phyloP scores from a whole-genome alignment of 2,888 invertebrate genomes.

The Patella pellucida region DNA sequence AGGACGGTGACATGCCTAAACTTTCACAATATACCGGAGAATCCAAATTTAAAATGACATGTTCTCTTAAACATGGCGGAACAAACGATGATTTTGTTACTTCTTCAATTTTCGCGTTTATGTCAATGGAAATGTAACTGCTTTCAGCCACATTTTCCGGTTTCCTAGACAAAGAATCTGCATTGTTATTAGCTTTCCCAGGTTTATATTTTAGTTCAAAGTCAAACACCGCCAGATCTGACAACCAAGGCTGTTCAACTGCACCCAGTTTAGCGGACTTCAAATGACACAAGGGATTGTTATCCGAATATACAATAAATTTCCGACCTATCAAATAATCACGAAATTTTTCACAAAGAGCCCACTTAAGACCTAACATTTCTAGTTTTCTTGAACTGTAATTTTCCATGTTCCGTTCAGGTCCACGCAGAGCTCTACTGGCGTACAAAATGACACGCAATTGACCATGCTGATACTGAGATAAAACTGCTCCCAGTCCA shows the following conservation, averaged over 20 bases:
- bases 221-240: constrained; percentile 25
- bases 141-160: background rate
- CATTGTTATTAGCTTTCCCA: constrained; percentile 18
- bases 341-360: constrained; percentile 28
- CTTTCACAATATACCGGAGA: no score
- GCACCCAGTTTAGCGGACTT: constrained; percentile 22
- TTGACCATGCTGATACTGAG: constrained; percentile 17
- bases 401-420: no score
- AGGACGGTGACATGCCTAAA: no score
- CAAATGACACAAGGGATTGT: constrained; percentile 24
- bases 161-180: constrained; percentile 22
- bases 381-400: no score
- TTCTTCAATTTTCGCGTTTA: background rate
- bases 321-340: constrained; percentile 24
- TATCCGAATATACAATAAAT: constrained; percentile 24
- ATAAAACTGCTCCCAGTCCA: constrained; percentile 24
- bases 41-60: no score
- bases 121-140: background rate
- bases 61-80: no score
- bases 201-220: constrained; percentile 20
- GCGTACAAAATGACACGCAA: constrained; percentile 19
- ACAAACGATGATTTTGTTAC: background rate
- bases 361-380: no score
- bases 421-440: constrained; percentile 14
- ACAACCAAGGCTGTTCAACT: constrained; percentile 26